Percentiles rank a stretch among this genome's conserved stretches.
Evolutionary conservation across 2,113 vertebrate genomes (phyloP).

Genomic region (Paedocypris sp.): DNA sequence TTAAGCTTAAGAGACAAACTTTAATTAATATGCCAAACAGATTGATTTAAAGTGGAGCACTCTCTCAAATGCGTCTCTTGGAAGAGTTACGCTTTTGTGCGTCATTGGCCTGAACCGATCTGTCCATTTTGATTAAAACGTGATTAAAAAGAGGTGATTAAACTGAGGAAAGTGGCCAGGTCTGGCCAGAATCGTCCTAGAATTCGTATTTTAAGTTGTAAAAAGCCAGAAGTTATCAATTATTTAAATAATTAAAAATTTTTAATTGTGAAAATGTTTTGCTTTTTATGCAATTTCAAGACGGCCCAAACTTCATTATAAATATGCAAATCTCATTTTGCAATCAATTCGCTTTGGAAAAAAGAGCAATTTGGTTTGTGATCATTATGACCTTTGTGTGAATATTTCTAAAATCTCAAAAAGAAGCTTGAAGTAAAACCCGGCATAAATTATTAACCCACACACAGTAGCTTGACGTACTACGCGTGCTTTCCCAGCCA

Average conservation of each 20-base stretch:
- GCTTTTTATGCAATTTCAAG: no score
- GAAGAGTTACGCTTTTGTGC: background rate
- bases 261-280: no score
- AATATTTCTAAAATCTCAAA: no score
- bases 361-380: background rate
- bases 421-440: background rate
- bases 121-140: background rate
- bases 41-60: background rate
- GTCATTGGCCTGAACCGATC: background rate
- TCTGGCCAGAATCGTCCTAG: no score
- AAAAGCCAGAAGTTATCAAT: no score
- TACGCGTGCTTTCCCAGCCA: slow-evolving; percentile 40
- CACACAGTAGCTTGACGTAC: slow-evolving; percentile 28
- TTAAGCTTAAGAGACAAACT: background rate
- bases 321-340: no score
- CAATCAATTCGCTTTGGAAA: no score
- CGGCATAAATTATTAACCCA: background rate
- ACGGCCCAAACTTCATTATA: no score
- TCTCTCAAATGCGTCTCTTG: background rate
- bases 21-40: background rate
- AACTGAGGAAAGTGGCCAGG: no score
- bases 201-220: no score
- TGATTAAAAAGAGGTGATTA: background rate
- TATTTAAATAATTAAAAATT: no score
- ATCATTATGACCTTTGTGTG: no score